A percentile compares a stretch with the other conserved stretches of the same genome.
These are phyloP conservation scores for Serranus cabrilla DNA, from an alignment of 2,797 vertebrate genomes.

Conservation along the genomic window DNA sequence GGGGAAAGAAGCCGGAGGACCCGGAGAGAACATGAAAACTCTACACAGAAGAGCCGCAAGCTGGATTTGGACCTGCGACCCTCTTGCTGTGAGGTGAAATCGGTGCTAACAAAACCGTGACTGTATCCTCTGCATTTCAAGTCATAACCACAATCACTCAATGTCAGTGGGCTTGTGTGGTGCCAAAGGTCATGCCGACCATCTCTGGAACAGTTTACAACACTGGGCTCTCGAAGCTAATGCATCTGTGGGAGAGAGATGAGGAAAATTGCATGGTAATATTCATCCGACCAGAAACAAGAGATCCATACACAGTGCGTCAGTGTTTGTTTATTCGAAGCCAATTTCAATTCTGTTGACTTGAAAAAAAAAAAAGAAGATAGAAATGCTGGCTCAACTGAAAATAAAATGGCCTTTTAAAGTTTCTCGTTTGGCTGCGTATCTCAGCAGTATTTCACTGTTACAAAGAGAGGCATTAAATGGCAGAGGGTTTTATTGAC, in stretches of 20 bases:
- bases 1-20: too few relatives aligned
- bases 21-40: too few relatives aligned
- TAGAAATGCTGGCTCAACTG: conserved; percentile 49
- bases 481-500: conserved; percentile 77
- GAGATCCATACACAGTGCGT: conserved; percentile 40
- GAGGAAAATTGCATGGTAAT: conserved; percentile 33
- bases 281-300: conserved; percentile 47
- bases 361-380: conserved; percentile 11
- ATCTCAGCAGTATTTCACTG: conserved; percentile 70
- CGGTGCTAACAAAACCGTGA: conserved; percentile 2
- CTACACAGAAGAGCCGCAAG: too few relatives aligned
- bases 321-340: conserved; percentile 56
- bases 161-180: conserved; percentile 15
- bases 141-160: conserved; percentile 2
- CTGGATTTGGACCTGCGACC: too few relatives aligned
- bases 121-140: conserved; percentile 4
- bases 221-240: conserved; percentile 39
- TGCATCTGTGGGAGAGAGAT: conserved; percentile 33
- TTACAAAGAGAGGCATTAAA: conserved; percentile 74
- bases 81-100: too few relatives aligned
- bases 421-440: conserved; percentile 50
- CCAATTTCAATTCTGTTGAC: conserved; percentile 55
- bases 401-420: conserved; percentile 61
- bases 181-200: conserved; percentile 26
- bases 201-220: conserved; percentile 20